Evolutionary conservation across 2,113 vertebrate species (phyloP).

Genomic region (Amphilophus citrinellus): DNA sequence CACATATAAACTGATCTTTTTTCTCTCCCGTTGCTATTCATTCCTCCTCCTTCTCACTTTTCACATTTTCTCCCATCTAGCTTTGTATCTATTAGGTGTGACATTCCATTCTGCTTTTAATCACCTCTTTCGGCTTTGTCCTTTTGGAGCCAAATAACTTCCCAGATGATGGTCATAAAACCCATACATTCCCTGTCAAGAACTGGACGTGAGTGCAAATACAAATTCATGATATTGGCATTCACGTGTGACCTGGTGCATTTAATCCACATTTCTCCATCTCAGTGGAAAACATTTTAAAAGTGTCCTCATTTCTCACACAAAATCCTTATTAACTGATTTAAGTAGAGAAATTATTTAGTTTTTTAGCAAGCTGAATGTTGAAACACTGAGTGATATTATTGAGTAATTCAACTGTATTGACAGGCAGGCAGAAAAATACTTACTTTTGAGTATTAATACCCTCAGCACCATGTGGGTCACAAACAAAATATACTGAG

Average conservation of each 20-base stretch:
- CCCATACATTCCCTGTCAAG: constrained; percentile 52
- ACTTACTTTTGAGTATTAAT: constrained; percentile 11
- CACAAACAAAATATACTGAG: background rate
- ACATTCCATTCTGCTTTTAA: constrained; percentile 83
- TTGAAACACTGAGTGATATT: background rate
- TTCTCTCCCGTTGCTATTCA: constrained; percentile 22
- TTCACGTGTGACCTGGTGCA: constrained; percentile 25
- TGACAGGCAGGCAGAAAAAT: background rate
- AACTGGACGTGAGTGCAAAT: constrained; percentile 33
- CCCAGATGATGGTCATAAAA: constrained; percentile 63
- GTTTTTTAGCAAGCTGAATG: background rate
- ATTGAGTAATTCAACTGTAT: background rate
- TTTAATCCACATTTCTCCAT: background rate
- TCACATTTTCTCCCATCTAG: constrained; percentile 58
- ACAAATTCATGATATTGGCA: constrained; percentile 47
- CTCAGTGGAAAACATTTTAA: background rate
- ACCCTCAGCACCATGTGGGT: background rate
- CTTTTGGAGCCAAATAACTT: constrained; percentile 74
- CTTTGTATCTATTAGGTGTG: constrained; percentile 81
- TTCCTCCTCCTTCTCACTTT: constrained; percentile 31
- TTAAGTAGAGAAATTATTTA: background rate
- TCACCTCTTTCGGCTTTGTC: constrained; percentile 71
- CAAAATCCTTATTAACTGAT: constrained; percentile 15
- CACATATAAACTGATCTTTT: constrained; percentile 29
- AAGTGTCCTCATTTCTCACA: background rate